Conservation (phyloP, 2,797 vertebrate genomes). For the Centropyge bicolor region DNA sequence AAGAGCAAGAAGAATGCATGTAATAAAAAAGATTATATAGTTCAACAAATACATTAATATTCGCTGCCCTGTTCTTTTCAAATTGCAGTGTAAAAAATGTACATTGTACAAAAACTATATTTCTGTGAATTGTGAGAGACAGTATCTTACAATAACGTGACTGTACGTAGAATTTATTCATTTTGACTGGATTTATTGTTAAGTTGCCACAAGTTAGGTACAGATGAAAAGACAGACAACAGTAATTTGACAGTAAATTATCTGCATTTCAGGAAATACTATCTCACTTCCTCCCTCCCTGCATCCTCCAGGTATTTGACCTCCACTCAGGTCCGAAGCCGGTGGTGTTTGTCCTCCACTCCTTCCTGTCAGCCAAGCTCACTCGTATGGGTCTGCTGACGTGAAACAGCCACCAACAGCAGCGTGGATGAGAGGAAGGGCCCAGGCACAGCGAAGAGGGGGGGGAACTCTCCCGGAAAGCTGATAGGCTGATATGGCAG, state of each 20-base stretch:
- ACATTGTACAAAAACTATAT: no score
- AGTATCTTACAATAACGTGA: no score
- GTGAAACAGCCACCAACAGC: slow-evolving; percentile 69
- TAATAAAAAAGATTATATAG: no score
- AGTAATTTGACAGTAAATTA: not conserved
- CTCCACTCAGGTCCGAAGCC: slow-evolving; percentile 97
- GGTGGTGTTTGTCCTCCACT: slow-evolving; percentile 95
- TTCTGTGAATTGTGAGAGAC: no score
- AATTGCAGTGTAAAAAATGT: no score
- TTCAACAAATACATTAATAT: no score
- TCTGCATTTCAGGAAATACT: not conserved
- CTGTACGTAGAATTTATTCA: not conserved
- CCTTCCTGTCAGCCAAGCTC: slow-evolving; percentile 97
- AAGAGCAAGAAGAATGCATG: no score
- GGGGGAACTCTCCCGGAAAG: slow-evolving; percentile 1
- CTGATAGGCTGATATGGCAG: not conserved
- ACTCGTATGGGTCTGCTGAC: slow-evolving; percentile 96
- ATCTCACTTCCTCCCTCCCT: not conserved
- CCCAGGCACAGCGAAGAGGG: slow-evolving; percentile 1
- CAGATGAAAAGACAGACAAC: not conserved
- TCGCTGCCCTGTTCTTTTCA: no score
- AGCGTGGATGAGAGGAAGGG: not conserved
- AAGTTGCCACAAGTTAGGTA: not conserved
- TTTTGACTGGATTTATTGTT: not conserved
- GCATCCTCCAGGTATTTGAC: slow-evolving; percentile 89